phyloP scores from a whole-genome alignment of 2,888 invertebrate species.

The Agrotis exclamationis region DNA sequence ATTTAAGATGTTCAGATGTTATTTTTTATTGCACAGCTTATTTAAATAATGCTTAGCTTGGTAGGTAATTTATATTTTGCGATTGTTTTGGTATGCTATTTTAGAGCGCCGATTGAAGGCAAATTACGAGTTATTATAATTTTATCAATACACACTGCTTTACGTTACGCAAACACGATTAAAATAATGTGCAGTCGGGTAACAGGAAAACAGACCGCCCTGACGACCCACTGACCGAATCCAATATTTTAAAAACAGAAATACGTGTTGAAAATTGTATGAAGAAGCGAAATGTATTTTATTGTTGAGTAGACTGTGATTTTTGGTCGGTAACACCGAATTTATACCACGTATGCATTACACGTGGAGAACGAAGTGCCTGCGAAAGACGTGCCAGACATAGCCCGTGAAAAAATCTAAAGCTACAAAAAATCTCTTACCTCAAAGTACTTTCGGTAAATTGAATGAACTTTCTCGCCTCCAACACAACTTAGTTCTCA shows the following conservation, averaged over 20 bases:
- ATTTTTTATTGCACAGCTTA: neutral
- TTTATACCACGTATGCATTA: conserved; percentile 69
- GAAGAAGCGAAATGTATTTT: neutral
- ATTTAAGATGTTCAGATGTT: conserved; percentile 30
- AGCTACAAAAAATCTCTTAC: conserved; percentile 76
- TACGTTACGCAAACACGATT: neutral
- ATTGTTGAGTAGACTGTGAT: conserved; percentile 1
- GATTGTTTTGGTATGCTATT: neutral
- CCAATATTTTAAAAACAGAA: conserved; percentile 8
- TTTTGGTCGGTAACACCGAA: neutral
- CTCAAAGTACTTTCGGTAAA: conserved; percentile 82
- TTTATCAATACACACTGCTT: neutral
- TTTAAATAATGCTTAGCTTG: no score
- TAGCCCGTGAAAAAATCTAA: conserved; percentile 67
- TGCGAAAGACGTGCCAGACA: conserved; percentile 66
- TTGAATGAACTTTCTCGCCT: conserved; percentile 76
- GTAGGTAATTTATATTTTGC: neutral
- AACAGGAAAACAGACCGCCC: conserved; percentile 51
- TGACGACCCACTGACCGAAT: no score
- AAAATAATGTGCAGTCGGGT: neutral
- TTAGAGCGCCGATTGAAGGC: neutral
- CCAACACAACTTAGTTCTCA: conserved; percentile 78
- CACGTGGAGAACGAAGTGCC: conserved; percentile 74
- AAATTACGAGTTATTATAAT: neutral
- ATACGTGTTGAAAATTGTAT: neutral